Evolutionary conservation across 2,797 vertebrate genomes (phyloP).

Genomic region (Hydrocynus forskahlii): DNA sequence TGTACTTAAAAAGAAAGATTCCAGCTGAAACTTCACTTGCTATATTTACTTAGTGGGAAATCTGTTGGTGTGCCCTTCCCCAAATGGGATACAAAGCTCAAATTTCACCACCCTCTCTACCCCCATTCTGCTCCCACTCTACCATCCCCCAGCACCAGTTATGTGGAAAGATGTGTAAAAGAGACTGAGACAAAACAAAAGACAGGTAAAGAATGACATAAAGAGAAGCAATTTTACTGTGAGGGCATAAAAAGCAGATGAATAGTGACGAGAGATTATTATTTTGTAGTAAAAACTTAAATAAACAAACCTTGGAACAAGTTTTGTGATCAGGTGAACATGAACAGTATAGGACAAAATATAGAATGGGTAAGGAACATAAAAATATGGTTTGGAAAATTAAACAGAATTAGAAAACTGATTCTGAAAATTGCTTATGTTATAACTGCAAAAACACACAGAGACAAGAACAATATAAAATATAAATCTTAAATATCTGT

Average conservation of each 20-base stretch:
- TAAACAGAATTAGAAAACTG: not conserved
- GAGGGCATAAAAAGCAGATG: too few relatives aligned
- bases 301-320: not conserved
- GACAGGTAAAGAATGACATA: not conserved
- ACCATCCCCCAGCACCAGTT: not conserved
- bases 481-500: too few relatives aligned
- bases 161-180: constrained; percentile 11
- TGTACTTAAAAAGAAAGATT: constrained; percentile 54
- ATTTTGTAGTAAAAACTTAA: too few relatives aligned
- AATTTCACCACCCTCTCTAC: constrained; percentile 72
- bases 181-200: constrained; percentile 23
- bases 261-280: too few relatives aligned
- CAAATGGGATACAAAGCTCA: constrained; percentile 78
- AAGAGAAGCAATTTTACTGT: too few relatives aligned
- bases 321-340: not conserved
- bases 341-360: not conserved
- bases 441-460: too few relatives aligned
- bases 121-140: constrained; percentile 64
- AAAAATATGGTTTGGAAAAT: too few relatives aligned
- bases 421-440: too few relatives aligned
- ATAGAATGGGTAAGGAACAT: too few relatives aligned
- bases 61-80: constrained; percentile 74
- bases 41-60: constrained; percentile 82
- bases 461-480: too few relatives aligned
- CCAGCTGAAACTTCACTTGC: constrained; percentile 69